Evolutionary conservation across 2,797 vertebrate genomes (phyloP).

Genomic region (Rhyacichthys aspro): DNA sequence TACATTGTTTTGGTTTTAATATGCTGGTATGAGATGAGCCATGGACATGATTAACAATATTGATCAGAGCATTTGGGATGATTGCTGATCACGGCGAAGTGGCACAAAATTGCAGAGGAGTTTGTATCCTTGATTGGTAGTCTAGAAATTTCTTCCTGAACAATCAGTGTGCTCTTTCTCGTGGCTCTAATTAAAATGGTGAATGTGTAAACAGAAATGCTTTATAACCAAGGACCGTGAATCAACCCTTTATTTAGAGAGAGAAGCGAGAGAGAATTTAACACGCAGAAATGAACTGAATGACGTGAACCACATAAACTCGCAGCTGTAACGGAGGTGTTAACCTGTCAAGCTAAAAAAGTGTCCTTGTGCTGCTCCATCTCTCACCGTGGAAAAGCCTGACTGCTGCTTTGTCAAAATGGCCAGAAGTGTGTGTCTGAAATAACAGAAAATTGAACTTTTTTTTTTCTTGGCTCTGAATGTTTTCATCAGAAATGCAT

Average conservation of each 20-base stretch:
- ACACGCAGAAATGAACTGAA: neutral
- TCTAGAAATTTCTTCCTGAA: constrained; percentile 2
- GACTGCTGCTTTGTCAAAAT: neutral
- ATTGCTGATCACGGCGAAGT: constrained; percentile 38
- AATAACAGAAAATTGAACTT: constrained; percentile 4
- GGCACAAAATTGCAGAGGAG: constrained; percentile 18
- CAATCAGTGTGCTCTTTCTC: neutral
- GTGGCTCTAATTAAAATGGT: neutral
- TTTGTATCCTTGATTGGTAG: constrained; percentile 28
- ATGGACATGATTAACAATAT: constrained; percentile 22
- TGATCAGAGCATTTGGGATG: constrained; percentile 33
- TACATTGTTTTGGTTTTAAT: neutral
- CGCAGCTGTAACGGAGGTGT: too few relatives aligned
- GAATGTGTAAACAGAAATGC: constrained; percentile 2
- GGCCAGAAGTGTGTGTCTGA: constrained; percentile 5
- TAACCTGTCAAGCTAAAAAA: too few relatives aligned
- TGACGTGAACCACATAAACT: too few relatives aligned
- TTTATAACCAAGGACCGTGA: neutral
- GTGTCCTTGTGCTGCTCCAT: too few relatives aligned
- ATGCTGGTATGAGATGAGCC: constrained; percentile 4
- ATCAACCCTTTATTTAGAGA: neutral
- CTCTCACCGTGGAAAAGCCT: too few relatives aligned
- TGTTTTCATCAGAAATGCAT: constrained; percentile 14
- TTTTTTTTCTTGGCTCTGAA: constrained; percentile 4
- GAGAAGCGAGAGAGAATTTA: too few relatives aligned